Conservation (phyloP, 2,113 vertebrate species). For the Pseudolaguvia tuberculata region DNA sequence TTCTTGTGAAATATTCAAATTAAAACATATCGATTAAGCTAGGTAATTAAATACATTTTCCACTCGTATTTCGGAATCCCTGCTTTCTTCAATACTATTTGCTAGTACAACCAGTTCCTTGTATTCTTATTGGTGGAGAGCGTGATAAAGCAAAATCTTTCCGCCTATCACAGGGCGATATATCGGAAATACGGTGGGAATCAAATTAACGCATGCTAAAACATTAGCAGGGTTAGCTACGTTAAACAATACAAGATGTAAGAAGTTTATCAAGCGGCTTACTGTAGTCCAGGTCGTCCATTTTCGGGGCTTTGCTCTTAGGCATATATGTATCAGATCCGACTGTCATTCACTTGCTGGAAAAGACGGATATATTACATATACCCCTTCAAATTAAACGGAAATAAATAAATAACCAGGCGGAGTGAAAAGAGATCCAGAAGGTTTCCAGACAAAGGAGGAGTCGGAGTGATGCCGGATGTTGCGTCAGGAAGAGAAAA, state of each 20-base stretch:
- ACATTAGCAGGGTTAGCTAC: conserved; percentile 6
- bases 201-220: conserved; percentile 19
- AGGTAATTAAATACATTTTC: background rate
- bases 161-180: background rate
- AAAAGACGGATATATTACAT: conserved; percentile 71
- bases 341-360: conserved; percentile 75
- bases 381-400: conserved; percentile 62
- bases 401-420: conserved; percentile 56
- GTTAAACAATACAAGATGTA: conserved; percentile 29
- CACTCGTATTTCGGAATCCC: background rate
- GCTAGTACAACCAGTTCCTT: background rate
- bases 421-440: conserved; percentile 37
- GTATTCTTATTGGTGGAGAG: background rate
- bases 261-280: conserved; percentile 50
- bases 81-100: background rate
- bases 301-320: conserved; percentile 80
- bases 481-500: conserved; percentile 22
- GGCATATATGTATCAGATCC: conserved; percentile 77
- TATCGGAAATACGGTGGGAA: background rate
- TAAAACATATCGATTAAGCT: background rate
- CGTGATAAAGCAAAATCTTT: no score
- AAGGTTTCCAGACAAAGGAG: conserved; percentile 72
- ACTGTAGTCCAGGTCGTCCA: conserved; percentile 81
- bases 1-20: background rate
- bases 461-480: conserved; percentile 62